Base-by-base conservation (phyloP, 2,113 vertebrate genomes). In the Amblyopsis rosae region DNA sequence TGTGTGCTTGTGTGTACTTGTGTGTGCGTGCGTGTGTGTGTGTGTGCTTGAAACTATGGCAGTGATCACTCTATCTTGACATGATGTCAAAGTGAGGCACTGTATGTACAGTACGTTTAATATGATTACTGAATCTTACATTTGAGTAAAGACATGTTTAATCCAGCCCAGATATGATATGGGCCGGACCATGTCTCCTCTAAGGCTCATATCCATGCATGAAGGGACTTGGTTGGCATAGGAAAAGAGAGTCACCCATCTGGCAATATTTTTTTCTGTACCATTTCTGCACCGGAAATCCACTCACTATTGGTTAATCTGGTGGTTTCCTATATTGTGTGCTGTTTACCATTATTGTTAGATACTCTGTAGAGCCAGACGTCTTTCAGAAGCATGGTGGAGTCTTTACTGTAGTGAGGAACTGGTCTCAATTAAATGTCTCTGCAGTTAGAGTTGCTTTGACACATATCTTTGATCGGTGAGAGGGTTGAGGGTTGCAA, bases 41-140 rank as follows among this genome's bases (percentile, higher is more conserved):
- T 67, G 54, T 12, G 12, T 17, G 6, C 9, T 41, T 41, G 7
- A 41, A 3, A 41, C 4, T 6, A 41, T 41, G 35, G 4, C 35
- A 41, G 35, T 26, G 26, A 26, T 26, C 26, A 26, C 26, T 26
- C 26, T 26, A 26, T 1, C 26, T 26, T 26, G 26, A 26, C 26
- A 26, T 26, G 26, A 26, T 26, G 26, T 26, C 26, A 26, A 26
- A 26, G 26, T 41, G 76, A 79, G 82, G 67, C 62, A 26, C 83
- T 83, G 83, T 84, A 85, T 83, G 26, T 80, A 90, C 88, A 41
- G 26, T 41, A 41, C 35, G 78, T 77, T 56, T 90, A 86, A 89
- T 87, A 84, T 90, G 84, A 88, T 88, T 88, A 89, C 80, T 67
- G 60, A 55, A 65, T 48, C 64, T 77, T 82, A 87, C 84, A 75